Evolutionary conservation across 2,888 invertebrate species (phyloP).

Genomic region (Campoplex capitator): DNA sequence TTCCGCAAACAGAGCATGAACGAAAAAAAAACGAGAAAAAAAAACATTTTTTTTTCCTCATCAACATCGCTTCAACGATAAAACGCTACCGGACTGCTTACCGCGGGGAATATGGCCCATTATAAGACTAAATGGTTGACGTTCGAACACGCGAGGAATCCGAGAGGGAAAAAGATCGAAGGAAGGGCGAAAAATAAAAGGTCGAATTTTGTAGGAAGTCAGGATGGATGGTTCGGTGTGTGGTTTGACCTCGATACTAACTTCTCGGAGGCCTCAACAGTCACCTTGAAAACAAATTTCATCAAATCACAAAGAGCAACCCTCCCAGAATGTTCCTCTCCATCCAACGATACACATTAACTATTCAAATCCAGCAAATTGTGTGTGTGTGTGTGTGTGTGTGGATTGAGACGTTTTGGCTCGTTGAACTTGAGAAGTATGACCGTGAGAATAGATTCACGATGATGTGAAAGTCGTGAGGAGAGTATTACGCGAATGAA

Average conservation of each 20-base stretch:
- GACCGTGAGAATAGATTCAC: slow-evolving; percentile 14
- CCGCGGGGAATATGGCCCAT: slow-evolving; percentile 22
- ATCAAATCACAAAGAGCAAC: too few relatives aligned
- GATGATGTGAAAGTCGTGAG: slow-evolving; percentile 13
- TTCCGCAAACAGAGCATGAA: not conserved
- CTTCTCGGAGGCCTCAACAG: not conserved
- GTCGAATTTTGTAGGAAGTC: not conserved
- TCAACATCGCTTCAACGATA: slow-evolving; percentile 19
- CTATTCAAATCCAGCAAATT: not conserved
- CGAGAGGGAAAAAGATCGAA: not conserved
- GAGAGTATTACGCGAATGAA: slow-evolving; percentile 37
- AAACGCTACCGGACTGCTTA: slow-evolving; percentile 13
- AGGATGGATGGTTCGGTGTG: not conserved
- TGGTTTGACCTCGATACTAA: not conserved
- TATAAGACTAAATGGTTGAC: slow-evolving; percentile 18
- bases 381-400: too few relatives aligned
- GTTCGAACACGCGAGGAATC: slow-evolving; percentile 27
- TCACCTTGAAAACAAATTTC: not conserved
- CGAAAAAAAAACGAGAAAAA: slow-evolving; percentile 15
- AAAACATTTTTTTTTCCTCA: slow-evolving; percentile 26
- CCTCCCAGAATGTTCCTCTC: not conserved
- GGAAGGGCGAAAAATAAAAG: slow-evolving; percentile 3
- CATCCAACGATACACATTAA: not conserved
- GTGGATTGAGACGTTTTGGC: not conserved
- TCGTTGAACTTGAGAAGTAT: not conserved